These are phyloP conservation scores for Molorchus minor DNA, from an alignment of 2,888 invertebrate species.

Conservation along the genomic window DNA sequence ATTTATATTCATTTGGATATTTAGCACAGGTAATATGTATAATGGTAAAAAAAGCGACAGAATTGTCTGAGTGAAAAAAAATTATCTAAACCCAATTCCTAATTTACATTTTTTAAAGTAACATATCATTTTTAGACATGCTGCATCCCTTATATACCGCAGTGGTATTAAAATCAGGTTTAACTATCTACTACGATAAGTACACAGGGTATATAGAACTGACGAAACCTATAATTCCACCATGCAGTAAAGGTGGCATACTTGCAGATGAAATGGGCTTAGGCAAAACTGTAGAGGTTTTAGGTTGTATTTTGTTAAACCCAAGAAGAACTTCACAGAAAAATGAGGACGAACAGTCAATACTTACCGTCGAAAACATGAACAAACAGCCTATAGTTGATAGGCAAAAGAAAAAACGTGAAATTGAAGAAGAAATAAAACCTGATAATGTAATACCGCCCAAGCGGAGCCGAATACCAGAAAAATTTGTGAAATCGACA, in stretches of 20 bases:
- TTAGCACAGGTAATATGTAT: no score
- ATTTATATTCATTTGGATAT: neutral
- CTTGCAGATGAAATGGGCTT: constrained; percentile 85
- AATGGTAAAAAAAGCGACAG: no score
- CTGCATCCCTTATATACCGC: constrained; percentile 55
- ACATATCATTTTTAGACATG: constrained; percentile 37
- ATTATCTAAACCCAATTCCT: no score
- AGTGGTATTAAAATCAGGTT: constrained; percentile 51
- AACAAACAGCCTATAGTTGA: constrained; percentile 11
- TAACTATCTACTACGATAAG: constrained; percentile 59
- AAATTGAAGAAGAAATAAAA: constrained; percentile 4
- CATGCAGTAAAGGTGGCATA: constrained; percentile 70
- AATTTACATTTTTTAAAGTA: neutral
- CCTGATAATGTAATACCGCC: constrained; percentile 28
- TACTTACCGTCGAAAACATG: neutral
- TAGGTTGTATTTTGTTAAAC: constrained; percentile 72
- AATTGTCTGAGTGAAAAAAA: no score
- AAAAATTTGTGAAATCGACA: constrained; percentile 44
- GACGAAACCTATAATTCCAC: constrained; percentile 55
- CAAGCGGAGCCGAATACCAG: constrained; percentile 46
- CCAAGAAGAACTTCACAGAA: constrained; percentile 52
- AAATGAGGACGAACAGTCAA: constrained; percentile 20
- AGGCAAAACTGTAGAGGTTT: constrained; percentile 81
- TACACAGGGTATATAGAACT: constrained; percentile 61
- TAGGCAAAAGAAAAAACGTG: constrained; percentile 29